Evolutionary conservation across 1,140 invertebrate genomes (phyloP).

Genomic region (Venturia canescens): DNA sequence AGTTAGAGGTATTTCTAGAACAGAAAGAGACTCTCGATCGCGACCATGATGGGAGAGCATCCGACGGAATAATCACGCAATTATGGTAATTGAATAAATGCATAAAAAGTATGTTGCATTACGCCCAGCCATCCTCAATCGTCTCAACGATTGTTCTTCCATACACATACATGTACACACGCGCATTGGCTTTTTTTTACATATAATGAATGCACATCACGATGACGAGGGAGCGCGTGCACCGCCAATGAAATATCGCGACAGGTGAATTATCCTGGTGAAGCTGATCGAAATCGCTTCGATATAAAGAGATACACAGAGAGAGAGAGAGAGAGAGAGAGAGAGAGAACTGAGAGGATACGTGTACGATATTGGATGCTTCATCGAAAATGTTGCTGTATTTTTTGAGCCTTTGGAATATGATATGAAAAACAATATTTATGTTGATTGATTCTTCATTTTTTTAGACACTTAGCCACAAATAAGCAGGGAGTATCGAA

Average conservation of each 20-base stretch:
- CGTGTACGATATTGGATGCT: neutral
- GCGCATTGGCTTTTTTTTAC: constrained; percentile 14
- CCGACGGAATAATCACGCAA: constrained; percentile 70
- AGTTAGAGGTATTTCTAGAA: neutral
- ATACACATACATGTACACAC: neutral
- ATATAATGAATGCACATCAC: constrained; percentile 45
- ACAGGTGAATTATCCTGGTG: constrained; percentile 41
- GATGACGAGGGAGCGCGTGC: constrained; percentile 36
- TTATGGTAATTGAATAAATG: constrained; percentile 76
- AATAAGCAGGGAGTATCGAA: too few species aligned
- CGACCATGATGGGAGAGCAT: constrained; percentile 35
- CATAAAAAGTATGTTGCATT: constrained; percentile 59
- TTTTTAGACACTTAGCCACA: neutral
- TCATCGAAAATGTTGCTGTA: constrained; percentile 13
- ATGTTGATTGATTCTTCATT: neutral
- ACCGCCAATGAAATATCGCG: constrained; percentile 42
- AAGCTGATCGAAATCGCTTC: constrained; percentile 35
- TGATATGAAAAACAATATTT: too few species aligned
- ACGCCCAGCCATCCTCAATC: constrained; percentile 52
- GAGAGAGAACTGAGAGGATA: neutral
- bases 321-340: neutral
- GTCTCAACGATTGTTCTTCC: constrained; percentile 38
- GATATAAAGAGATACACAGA: neutral
- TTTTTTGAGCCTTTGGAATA: constrained; percentile 3
- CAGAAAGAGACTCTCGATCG: constrained; percentile 18